Evolutionary conservation across 2,888 invertebrate genomes (phyloP).

Genomic region (Ephialtes manifestator): DNA sequence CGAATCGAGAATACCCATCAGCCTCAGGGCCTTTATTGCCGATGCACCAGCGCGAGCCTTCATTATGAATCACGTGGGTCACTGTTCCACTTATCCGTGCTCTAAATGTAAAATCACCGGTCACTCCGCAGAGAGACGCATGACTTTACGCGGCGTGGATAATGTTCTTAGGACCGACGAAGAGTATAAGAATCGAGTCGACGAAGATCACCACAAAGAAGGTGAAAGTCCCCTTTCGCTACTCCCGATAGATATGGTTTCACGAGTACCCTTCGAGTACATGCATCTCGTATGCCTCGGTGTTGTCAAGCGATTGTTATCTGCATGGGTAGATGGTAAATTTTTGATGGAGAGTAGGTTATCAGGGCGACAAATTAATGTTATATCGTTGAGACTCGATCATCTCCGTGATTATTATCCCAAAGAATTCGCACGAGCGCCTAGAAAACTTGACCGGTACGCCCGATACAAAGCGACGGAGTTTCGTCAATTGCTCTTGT

Average conservation of each 20-base stretch:
- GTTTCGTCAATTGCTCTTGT: slow-evolving; percentile 24
- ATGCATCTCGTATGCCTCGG: slow-evolving; percentile 47
- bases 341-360: slow-evolving; percentile 22
- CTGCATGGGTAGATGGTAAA: slow-evolving; percentile 29
- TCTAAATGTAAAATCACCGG: slow-evolving; percentile 59
- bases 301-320: slow-evolving; percentile 25
- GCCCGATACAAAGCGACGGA: slow-evolving; percentile 35
- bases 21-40: slow-evolving; percentile 65
- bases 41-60: slow-evolving; percentile 73
- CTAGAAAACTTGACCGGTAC: slow-evolving; percentile 6
- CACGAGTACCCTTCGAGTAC: slow-evolving; percentile 44
- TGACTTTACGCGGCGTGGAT: not conserved
- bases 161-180: slow-evolving; percentile 28
- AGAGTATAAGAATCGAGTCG: slow-evolving; percentile 18
- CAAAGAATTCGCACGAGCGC: slow-evolving; percentile 36
- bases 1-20: slow-evolving; percentile 37
- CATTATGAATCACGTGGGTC: slow-evolving; percentile 65
- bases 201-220: slow-evolving; percentile 20
- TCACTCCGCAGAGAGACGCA: not conserved
- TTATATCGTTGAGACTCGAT: slow-evolving; percentile 18
- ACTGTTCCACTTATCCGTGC: slow-evolving; percentile 69
- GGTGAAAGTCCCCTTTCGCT: slow-evolving; percentile 23
- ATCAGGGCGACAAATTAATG: not conserved
- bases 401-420: not conserved
- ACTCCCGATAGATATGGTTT: slow-evolving; percentile 18